Evolutionary conservation across 2,888 invertebrate genomes (phyloP), one percentile per base, ranked within the genome.

Genomic region (Prosopocoilus inquinatus): DNA sequence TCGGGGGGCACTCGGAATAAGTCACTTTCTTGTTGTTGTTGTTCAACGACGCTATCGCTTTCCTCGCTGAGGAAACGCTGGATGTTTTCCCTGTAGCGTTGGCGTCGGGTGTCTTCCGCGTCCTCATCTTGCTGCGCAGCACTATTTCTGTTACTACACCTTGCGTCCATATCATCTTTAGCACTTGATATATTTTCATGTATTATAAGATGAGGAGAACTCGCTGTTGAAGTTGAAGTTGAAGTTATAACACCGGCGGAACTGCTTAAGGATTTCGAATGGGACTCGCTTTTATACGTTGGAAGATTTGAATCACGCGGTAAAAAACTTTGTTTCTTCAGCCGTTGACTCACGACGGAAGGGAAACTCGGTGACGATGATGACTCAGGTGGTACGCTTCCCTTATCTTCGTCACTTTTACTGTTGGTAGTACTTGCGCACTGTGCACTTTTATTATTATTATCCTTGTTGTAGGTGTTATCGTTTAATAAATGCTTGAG

Each of bases 401-500:
- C 51, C 53, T 53, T 28, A 38, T 51, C 39, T 43, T 34, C 41
- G 50, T 39, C 33, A 13, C 47, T 57, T 34, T 56, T 16, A 58
- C 58, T 58, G 47, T 62, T 60, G n/a, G n/a, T n/a, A n/a, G n/a
- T n/a, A 62, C 50, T 47, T 50, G 56, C 46, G 43, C 48, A 47
- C 12, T 33, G 11, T n/a, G 3, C 15, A 8, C 11, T 50, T 50
- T 39, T 32, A 36, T 38, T 28, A 33, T 15, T 12, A 20, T 9
- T 35, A 39, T 36, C 13, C 38, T 48, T 13, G 15, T 39, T 50
- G 16, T 45, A 34, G 32, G 12, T 36, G 56, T 32, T 38, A 33
- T 57, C 56, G 48, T 50, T 63, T 54, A 70, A 55, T 52, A 71
- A 55, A 64, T 71, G 69, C 45, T 66, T 67, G 20, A 72, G 57